Evolutionary conservation across 1,140 invertebrate species (phyloP), one percentile per base, ranked within the genome.

Genomic region (Psilanteris sp.): DNA sequence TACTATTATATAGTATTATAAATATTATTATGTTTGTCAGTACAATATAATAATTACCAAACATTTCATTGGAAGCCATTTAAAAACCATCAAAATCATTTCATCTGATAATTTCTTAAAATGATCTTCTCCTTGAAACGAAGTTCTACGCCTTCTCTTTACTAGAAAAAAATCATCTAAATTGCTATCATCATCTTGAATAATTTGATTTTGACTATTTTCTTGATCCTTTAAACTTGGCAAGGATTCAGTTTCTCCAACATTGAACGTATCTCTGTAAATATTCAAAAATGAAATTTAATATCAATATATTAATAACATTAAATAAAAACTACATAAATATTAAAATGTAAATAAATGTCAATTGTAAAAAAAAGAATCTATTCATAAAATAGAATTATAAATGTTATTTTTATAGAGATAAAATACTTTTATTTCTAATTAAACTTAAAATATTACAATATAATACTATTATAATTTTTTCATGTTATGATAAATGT

Each of bases 1-100:
- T n/a, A n/a, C n/a, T n/a, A n/a, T 72, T n/a, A 26, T 26, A 32
- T n/a, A n/a, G n/a, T n/a, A n/a, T n/a, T n/a, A n/a, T n/a, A n/a
- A n/a, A n/a, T n/a, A n/a, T n/a, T n/a, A n/a, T n/a, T n/a, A n/a
- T n/a, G n/a, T n/a, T n/a, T n/a, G n/a, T n/a, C n/a, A n/a, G n/a
- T n/a, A n/a, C n/a, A n/a, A n/a, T n/a, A 37, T 16, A 32, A 22
- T 13, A 44, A 91, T 91, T 29, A 92, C 90, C 34, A 97, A 85
- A 7, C 92, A 91, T 68, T 91, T 90, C 80, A 95, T 96, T 4
- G 94, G 93, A 29, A 97, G 87, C 92, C 92, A 95, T 77, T 92
- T 91, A 57, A 97, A 93, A 24, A 97, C 93, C 71, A 92, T 90
- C n/a, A 97, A 84, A 9, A 97, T 90, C 57, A 96, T 91, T 86